phyloP scores from a whole-genome alignment of 1,140 invertebrate species.

The Drosophila burlai region DNA sequence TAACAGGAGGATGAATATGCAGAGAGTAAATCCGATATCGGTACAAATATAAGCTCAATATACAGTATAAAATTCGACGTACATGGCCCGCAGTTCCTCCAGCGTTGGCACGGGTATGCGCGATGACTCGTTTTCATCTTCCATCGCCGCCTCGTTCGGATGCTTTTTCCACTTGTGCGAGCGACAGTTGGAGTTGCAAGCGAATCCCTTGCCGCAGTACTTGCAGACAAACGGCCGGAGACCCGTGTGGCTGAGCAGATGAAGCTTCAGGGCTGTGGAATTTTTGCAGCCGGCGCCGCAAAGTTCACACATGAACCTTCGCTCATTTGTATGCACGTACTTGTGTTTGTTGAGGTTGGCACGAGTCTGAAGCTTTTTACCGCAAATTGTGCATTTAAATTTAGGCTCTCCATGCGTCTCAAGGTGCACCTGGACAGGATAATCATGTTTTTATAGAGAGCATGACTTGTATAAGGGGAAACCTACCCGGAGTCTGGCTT shows the following conservation, averaged over 20 bases:
- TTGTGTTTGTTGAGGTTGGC: constrained; percentile 85
- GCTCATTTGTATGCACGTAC: constrained; percentile 85
- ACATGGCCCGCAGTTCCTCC: constrained; percentile 72
- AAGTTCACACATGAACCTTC: constrained; percentile 81
- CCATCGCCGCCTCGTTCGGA: constrained; percentile 77
- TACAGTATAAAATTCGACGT: not conserved
- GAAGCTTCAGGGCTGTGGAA: constrained; percentile 85
- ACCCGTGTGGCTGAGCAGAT: constrained; percentile 85
- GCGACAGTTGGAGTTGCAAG: constrained; percentile 85
- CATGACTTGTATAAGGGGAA: not conserved
- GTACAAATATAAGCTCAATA: too few relatives aligned
- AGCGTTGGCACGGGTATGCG: constrained; percentile 73
- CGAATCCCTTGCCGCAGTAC: constrained; percentile 85
- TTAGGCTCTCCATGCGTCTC: constrained; percentile 84
- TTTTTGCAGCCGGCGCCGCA: constrained; percentile 76
- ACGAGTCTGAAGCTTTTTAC: constrained; percentile 85
- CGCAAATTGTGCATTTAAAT: constrained; percentile 85
- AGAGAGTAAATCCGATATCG: too few relatives aligned
- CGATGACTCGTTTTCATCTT: constrained; percentile 51
- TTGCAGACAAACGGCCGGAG: constrained; percentile 85
- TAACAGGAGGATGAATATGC: not conserved
- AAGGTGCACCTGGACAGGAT: constrained; percentile 45
- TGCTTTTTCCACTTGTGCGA: constrained; percentile 86
- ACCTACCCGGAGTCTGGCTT: constrained; percentile 51
- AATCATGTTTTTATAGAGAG: not conserved